phyloP scores from a whole-genome alignment of 2,797 vertebrate genomes.

The Melanogrammus aeglefinus region DNA sequence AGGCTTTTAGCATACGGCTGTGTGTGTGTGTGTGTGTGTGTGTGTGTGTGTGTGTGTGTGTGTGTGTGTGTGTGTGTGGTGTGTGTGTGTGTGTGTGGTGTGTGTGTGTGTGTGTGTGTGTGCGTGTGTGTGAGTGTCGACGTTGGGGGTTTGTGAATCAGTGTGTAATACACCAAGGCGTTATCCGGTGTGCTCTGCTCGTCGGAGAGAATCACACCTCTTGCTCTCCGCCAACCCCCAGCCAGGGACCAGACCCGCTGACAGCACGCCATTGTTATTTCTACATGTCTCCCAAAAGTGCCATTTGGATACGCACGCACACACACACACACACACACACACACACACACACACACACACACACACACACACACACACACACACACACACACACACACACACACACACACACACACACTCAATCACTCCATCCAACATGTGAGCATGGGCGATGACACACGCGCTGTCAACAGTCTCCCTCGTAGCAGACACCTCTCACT shows the following conservation, averaged over 20 bases:
- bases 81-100: conserved; percentile 3
- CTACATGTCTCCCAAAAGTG: conserved; percentile 65
- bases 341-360: conserved; percentile 16
- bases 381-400: conserved; percentile 30
- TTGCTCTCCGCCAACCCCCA: conserved; percentile 67
- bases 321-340: conserved; percentile 21
- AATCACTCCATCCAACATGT: neutral
- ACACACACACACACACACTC: conserved; percentile 17
- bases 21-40: neutral
- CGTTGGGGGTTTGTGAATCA: neutral
- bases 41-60: neutral
- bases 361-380: conserved; percentile 29
- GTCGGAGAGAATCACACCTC: conserved; percentile 86
- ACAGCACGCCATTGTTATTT: conserved; percentile 77
- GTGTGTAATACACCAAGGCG: conserved; percentile 66
- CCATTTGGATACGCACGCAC: conserved; percentile 38
- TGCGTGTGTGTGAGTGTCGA: conserved; percentile 34
- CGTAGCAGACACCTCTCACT: neutral
- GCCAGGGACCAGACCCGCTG: conserved; percentile 82
- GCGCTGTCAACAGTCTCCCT: conserved; percentile 22
- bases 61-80: neutral
- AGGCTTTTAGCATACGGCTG: conserved; percentile 10
- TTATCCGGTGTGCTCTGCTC: conserved; percentile 76
- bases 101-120: conserved; percentile 21
- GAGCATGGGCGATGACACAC: neutral